phyloP scores from a whole-genome alignment of 2,113 vertebrate genomes.

The Centropus unirufus region DNA sequence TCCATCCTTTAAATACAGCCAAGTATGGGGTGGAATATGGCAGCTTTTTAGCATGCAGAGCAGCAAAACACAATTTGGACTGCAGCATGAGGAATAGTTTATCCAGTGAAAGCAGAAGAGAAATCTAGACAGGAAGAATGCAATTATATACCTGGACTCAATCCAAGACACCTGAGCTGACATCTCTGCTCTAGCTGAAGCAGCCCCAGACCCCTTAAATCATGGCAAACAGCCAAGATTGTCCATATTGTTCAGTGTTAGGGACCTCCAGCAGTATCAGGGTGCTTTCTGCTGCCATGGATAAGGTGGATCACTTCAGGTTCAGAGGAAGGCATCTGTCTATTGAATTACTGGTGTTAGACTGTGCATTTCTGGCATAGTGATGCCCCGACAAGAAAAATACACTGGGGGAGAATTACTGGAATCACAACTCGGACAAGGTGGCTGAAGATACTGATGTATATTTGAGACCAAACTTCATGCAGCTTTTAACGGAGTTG shows the following conservation, averaged over 20 bases:
- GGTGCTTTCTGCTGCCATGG: not conserved
- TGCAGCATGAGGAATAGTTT: conserved; percentile 5
- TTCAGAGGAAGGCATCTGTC: not conserved
- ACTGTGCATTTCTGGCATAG: not conserved
- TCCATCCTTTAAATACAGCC: conserved; percentile 48
- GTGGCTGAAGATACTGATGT: not conserved
- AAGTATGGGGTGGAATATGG: conserved; percentile 47
- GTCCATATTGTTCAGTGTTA: not conserved
- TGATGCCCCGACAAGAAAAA: not conserved
- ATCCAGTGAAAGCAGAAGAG: conserved; percentile 34
- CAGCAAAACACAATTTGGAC: not conserved
- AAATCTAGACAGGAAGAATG: conserved; percentile 26
- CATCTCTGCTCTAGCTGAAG: not conserved
- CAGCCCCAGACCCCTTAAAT: not conserved
- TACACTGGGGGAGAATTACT: not conserved
- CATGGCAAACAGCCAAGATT: not conserved
- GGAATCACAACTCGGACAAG: not conserved
- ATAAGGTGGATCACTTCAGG: not conserved
- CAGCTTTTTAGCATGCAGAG: conserved; percentile 23
- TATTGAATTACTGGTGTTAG: not conserved
- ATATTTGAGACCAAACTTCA: not conserved
- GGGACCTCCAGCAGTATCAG: not conserved
- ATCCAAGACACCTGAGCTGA: conserved; percentile 28
- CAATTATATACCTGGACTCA: not conserved
- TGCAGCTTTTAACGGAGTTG: not conserved